A percentile compares a stretch with the other conserved stretches of the same genome.
Evolutionary conservation across 92 coral and sea anemone species (phyloP).

Genomic region (Bergia sp.): DNA sequence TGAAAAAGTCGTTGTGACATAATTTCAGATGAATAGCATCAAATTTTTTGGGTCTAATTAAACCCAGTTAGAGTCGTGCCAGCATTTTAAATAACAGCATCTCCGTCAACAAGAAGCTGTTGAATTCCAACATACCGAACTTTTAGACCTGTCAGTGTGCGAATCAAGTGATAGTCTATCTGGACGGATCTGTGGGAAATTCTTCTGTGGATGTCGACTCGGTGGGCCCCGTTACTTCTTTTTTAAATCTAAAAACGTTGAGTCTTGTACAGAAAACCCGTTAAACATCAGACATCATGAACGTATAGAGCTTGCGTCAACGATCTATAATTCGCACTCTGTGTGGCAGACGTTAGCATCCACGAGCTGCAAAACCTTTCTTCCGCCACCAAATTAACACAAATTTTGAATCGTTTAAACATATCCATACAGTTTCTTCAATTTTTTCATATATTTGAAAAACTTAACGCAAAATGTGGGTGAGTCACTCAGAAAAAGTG

Average conservation of each 20-base stretch:
- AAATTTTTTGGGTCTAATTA: background rate
- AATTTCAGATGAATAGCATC: background rate
- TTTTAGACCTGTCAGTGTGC: background rate
- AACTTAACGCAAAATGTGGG: too few species aligned
- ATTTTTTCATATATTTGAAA: too few species aligned
- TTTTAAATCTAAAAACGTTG: background rate
- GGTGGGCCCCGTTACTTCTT: background rate
- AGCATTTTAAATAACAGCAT: background rate
- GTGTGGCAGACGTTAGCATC: background rate
- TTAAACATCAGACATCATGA: background rate
- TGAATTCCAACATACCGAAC: background rate
- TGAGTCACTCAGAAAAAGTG: background rate
- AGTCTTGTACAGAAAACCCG: background rate
- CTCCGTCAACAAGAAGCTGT: background rate
- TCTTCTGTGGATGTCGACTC: background rate
- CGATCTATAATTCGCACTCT: background rate
- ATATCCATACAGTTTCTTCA: background rate
- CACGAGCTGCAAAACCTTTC: background rate
- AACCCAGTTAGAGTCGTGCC: background rate
- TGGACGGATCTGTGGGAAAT: background rate
- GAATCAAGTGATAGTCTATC: background rate
- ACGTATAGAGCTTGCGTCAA: background rate
- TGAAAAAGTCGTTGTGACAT: background rate
- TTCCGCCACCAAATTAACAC: too few species aligned
- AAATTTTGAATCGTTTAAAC: background rate